A percentile compares a stretch with the other conserved stretches of the same genome.
Evolutionary conservation across 2,113 vertebrate species (phyloP).

Genomic region (Nycticorax nycticorax): DNA sequence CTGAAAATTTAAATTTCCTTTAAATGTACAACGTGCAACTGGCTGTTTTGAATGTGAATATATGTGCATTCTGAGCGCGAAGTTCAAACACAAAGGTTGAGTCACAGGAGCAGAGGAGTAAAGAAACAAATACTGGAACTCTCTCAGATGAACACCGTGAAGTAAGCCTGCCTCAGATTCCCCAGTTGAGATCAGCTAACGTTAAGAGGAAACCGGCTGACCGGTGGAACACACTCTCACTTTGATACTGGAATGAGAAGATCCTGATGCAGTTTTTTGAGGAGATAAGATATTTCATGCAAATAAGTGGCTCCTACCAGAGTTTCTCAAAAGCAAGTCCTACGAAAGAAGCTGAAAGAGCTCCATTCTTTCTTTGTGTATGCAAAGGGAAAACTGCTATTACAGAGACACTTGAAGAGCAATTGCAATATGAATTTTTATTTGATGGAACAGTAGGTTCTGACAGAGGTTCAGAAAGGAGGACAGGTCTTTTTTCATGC

Average conservation of each 20-base stretch:
- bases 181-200: neutral
- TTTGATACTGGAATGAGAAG: neutral
- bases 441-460: neutral
- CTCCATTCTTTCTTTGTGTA: neutral
- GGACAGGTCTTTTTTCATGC: neutral
- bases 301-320: neutral
- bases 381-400: neutral
- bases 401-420: neutral
- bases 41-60: neutral
- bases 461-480: neutral
- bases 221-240: neutral
- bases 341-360: neutral
- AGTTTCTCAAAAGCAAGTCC: neutral
- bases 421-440: neutral
- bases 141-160: neutral
- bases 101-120: neutral
- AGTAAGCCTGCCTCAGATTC: neutral
- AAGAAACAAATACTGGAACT: neutral
- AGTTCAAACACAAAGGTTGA: neutral
- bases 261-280: neutral
- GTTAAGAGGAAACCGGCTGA: neutral
- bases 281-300: neutral
- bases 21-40: neutral
- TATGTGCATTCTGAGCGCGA: neutral
- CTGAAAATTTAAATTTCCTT: neutral